These are phyloP conservation scores for Tenodera sinensis DNA, from an alignment of 2,888 invertebrate species.

Conservation along the genomic window DNA sequence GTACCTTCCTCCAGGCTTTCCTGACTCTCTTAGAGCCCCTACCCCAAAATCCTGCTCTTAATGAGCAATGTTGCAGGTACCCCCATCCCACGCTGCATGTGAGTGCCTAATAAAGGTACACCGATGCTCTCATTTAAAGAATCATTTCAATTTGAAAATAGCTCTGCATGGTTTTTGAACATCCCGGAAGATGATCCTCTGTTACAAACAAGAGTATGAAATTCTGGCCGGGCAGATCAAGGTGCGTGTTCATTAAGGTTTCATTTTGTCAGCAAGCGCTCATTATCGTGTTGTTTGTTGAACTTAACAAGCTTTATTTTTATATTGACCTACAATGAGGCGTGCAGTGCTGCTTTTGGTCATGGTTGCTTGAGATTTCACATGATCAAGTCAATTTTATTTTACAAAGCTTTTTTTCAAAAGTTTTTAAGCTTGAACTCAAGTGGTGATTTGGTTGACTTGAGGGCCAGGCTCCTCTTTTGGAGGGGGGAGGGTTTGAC, in stretches of 20 bases:
- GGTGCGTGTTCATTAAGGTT: slow-evolving; percentile 19
- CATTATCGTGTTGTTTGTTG: slow-evolving; percentile 9
- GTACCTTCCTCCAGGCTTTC: slow-evolving; percentile 13
- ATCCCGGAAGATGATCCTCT: slow-evolving; percentile 10
- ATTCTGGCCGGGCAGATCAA: slow-evolving; percentile 12
- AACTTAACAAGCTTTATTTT: slow-evolving; percentile 14
- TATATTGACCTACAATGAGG: slow-evolving; percentile 10
- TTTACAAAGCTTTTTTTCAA: neutral
- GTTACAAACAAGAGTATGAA: slow-evolving; percentile 17
- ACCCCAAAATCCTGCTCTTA: neutral
- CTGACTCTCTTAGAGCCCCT: neutral
- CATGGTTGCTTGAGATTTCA: slow-evolving; percentile 3
- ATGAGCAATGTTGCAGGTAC: slow-evolving; percentile 30
- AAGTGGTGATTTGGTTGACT: slow-evolving; percentile 18
- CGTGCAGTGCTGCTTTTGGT: slow-evolving; percentile 26
- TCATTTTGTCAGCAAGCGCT: slow-evolving; percentile 3
- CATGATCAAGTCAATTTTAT: slow-evolving; percentile 1
- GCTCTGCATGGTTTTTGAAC: slow-evolving; percentile 24
- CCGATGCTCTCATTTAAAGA: slow-evolving; percentile 1
- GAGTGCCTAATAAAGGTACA: slow-evolving; percentile 19
- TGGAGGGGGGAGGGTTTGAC: neutral
- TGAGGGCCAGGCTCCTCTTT: slow-evolving; percentile 13
- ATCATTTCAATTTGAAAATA: slow-evolving; percentile 6
- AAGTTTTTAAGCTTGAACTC: slow-evolving; percentile 20
- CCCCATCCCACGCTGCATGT: slow-evolving; percentile 32